phyloP scores from a whole-genome alignment of 1,140 invertebrate genomes.

The Scaptomyza pallida region DNA sequence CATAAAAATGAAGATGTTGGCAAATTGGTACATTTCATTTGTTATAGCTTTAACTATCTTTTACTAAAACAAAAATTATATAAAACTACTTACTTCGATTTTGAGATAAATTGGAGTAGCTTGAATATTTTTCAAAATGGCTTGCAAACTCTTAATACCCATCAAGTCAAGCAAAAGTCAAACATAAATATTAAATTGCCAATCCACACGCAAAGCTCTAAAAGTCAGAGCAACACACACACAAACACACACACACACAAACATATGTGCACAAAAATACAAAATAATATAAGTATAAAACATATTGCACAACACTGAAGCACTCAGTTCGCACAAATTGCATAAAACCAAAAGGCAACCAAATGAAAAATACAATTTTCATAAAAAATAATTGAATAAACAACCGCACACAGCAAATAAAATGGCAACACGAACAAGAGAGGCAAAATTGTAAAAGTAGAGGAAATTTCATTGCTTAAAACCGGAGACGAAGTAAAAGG shows the following conservation, averaged over 20 bases:
- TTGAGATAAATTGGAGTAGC: not conserved
- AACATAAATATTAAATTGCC: constrained; percentile 8
- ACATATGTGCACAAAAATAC: no score
- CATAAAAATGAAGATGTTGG: constrained; percentile 2
- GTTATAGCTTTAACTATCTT: not conserved
- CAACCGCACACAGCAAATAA: constrained; percentile 26
- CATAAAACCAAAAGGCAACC: constrained; percentile 28
- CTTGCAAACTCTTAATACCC: not conserved
- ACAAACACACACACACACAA: not conserved
- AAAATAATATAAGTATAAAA: constrained; percentile 5
- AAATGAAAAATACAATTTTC: constrained; percentile 62
- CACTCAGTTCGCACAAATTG: constrained; percentile 30
- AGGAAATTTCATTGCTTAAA: constrained; percentile 14
- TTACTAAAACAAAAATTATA: not conserved
- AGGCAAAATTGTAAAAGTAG: not conserved
- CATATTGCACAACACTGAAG: constrained; percentile 31
- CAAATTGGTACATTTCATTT: not conserved
- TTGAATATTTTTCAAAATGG: not conserved
- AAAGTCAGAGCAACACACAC: not conserved
- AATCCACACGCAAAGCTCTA: not conserved
- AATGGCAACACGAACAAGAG: not conserved
- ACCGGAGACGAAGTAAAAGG: constrained; percentile 40
- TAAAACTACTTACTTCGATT: not conserved
- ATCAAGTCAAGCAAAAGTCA: not conserved
- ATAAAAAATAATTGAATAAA: constrained; percentile 66